These are phyloP conservation scores for Linyphia triangularis DNA, from an alignment of 2,888 invertebrate species.

Conservation along the genomic window DNA sequence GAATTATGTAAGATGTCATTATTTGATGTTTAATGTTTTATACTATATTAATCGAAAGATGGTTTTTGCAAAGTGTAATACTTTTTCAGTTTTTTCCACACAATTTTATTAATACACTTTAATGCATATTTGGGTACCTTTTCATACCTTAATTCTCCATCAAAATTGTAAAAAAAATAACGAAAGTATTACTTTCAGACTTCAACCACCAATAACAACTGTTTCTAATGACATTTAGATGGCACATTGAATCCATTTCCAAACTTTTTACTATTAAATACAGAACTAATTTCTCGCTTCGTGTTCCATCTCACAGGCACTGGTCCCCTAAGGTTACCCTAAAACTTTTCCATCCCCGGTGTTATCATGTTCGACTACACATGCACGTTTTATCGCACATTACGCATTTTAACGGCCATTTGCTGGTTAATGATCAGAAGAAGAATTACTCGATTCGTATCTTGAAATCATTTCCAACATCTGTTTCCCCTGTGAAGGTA, in stretches of 20 bases:
- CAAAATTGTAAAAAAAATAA: neutral
- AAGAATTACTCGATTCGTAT: constrained; percentile 68
- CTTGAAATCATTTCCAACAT: constrained; percentile 64
- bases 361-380: constrained; percentile 9
- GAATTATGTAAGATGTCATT: too few relatives aligned
- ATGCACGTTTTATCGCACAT: constrained; percentile 56
- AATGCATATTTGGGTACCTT: too few relatives aligned
- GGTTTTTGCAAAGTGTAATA: too few relatives aligned
- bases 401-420: constrained; percentile 70
- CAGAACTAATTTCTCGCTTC: constrained; percentile 2
- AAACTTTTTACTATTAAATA: neutral
- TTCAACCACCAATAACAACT: neutral
- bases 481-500: constrained; percentile 38
- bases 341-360: neutral
- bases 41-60: neutral
- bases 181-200: neutral
- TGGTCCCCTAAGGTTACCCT: constrained; percentile 32
- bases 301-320: neutral
- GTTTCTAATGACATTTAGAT: constrained; percentile 1
- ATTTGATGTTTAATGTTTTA: too few relatives aligned
- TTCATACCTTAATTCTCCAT: too few relatives aligned
- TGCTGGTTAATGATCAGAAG: constrained; percentile 70
- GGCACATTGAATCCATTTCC: neutral
- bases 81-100: too few relatives aligned
- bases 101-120: too few relatives aligned